Base-by-base conservation (phyloP, 2,888 invertebrate genomes). In the Chloroclystis v-ata region DNA sequence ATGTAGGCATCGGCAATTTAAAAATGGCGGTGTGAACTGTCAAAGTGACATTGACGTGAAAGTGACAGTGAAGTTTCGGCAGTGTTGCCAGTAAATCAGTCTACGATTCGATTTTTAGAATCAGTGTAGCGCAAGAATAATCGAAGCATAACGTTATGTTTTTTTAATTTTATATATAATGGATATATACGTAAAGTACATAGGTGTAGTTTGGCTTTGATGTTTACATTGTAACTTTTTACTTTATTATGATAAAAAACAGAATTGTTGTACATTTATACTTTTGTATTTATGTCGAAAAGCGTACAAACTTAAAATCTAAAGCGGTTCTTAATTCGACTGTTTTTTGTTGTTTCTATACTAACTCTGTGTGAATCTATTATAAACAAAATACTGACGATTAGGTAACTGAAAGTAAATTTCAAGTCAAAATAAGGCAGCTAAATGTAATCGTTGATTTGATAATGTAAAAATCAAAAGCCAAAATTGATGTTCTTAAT, bases 131-230 rank as follows among this genome's bases (percentile, higher is more conserved):
- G 72, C 75, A 76, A 75, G 69, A 78, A 73, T 66, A 63, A 69
- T 73, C 75, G 70, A 78, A 75, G 76, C 79, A 76, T 75, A 75
- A 75, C 73, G 78, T 80, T 82, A 79, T 79, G 74, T 79, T 79
- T 84, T 79, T 32, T 13, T n/a, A 82, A 81, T 84, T 85, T 84
- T 84, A 82, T 85, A 83, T 82, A 79, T 81, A 78, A 35, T 10
- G 37, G 13, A 45, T 75, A n/a, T n/a, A 78, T 81, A 80, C 77
- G 76, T 82, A 79, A 56, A 67, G 68, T 77, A 75, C 67, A 70
- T 82, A 78, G 72, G 55, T 54, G 57, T 78, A 79, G 37, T 60
- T 38, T 50, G 45, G 57, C 58, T 60, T 60, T 51, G 61, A 54
- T 50, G 61, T 64, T 66, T 56, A 62, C 48, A 60, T 56, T 28